Evolutionary conservation across 2,888 invertebrate species (phyloP).

Genomic region (Tipula vernalis): DNA sequence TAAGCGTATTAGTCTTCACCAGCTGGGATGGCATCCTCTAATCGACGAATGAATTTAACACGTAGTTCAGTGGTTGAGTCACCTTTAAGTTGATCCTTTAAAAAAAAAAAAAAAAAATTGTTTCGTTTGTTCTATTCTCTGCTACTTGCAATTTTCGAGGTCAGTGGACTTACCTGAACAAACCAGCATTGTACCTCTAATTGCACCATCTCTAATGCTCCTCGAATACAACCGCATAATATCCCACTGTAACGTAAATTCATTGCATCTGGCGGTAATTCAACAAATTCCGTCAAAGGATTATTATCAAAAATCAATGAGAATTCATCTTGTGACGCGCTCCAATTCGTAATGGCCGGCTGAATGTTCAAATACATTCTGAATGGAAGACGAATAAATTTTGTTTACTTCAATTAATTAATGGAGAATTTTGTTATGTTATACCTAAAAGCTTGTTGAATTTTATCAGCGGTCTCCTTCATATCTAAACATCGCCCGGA

Average conservation of each 20-base stretch:
- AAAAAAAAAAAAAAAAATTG: constrained; percentile 16
- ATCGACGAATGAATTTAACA: constrained; percentile 84
- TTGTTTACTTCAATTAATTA: neutral
- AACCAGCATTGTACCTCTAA: constrained; percentile 92
- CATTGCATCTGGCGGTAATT: constrained; percentile 73
- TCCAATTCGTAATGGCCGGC: constrained; percentile 91
- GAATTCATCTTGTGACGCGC: constrained; percentile 88
- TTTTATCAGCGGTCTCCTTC: constrained; percentile 92
- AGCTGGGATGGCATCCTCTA: constrained; percentile 96
- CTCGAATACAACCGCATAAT: constrained; percentile 81
- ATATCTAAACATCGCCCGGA: constrained; percentile 88
- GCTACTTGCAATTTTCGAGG: no score
- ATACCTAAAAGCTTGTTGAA: constrained; percentile 59
- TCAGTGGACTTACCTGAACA: constrained; percentile 44
- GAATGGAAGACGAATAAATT: neutral
- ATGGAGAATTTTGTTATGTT: no score
- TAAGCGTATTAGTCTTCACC: constrained; percentile 96
- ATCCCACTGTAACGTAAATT: constrained; percentile 85
- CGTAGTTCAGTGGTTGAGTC: constrained; percentile 88
- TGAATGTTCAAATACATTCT: constrained; percentile 82
- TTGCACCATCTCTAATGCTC: constrained; percentile 98
- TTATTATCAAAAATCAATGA: constrained; percentile 90
- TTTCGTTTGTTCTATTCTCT: no score
- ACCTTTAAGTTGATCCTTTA: constrained; percentile 83
- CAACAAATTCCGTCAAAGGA: constrained; percentile 94